Evolutionary conservation across 2,888 invertebrate species (phyloP).

Genomic region (Epistrophe eligans): DNA sequence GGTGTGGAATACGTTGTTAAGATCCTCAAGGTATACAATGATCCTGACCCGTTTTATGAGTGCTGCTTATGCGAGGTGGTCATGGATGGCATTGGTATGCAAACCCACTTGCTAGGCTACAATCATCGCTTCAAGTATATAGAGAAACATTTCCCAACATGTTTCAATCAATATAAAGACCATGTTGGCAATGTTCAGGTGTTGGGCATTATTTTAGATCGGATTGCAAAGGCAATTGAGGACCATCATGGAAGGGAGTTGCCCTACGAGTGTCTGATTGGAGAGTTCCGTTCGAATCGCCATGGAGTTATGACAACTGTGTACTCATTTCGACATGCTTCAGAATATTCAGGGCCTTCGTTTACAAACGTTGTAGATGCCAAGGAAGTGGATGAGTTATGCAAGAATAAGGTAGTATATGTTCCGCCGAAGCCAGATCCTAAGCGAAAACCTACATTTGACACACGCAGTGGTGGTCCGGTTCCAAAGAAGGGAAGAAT

Average conservation of each 20-base stretch:
- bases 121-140: slow-evolving; percentile 90
- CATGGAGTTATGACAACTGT: slow-evolving; percentile 87
- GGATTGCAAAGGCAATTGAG: slow-evolving; percentile 88
- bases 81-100: slow-evolving; percentile 90
- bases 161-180: slow-evolving; percentile 86
- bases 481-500: slow-evolving; percentile 27
- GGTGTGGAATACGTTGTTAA: slow-evolving; percentile 93
- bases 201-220: slow-evolving; percentile 85
- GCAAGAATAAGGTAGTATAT: slow-evolving; percentile 76
- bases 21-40: slow-evolving; percentile 87
- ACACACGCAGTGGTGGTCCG: slow-evolving; percentile 50
- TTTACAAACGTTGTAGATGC: slow-evolving; percentile 85
- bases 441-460: slow-evolving; percentile 75
- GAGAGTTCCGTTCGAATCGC: slow-evolving; percentile 87
- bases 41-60: slow-evolving; percentile 88
- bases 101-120: slow-evolving; percentile 91
- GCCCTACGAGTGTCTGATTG: slow-evolving; percentile 88
- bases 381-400: slow-evolving; percentile 81
- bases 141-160: slow-evolving; percentile 86
- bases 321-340: slow-evolving; percentile 88
- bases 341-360: slow-evolving; percentile 85
- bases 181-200: slow-evolving; percentile 85
- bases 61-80: slow-evolving; percentile 91
- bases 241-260: slow-evolving; percentile 89
- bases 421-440: slow-evolving; percentile 64